Base-by-base conservation (phyloP, 2,113 vertebrate species). In the Pithys albifrons region DNA sequence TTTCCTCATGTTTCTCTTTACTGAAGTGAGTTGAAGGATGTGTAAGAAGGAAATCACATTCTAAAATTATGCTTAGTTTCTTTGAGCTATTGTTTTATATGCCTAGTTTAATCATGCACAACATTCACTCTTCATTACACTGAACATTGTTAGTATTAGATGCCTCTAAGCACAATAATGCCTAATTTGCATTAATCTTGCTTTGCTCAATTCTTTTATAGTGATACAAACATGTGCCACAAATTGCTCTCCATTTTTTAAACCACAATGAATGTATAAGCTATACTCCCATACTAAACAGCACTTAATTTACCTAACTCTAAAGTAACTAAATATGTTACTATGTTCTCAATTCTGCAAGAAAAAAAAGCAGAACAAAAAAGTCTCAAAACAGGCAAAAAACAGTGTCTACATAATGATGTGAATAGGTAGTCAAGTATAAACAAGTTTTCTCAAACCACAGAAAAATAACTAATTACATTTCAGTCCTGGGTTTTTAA, bases 111-210 rank as follows among this genome's bases (percentile, higher is more conserved):
- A 97, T 97, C 92, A 96, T 91, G 94, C 84, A 96, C 84, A 95
- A 84, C 84, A 90, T 97, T 96, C 94, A 91, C 75, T 65, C 69
- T 96, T 96, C 93, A 94, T 96, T 97, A 95, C 89, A 94, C 58
- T 76, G 93, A 96, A 85, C 19, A 27, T 48, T 95, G 91, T 92
- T 96, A 96, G 93, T 69, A 91, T 79, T 87, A 94, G 90, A 93
- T 96, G 95, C 87, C 92, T 97, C 94, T 92, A 77, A 97, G 91
- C 93, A 94, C 88, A 95, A 89, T 94, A 96, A 95, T 89, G 85
- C 41, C 66, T 94, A 93, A 96, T 97, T 96, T 97, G 55, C 88
- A 96, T 97, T 93, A 96, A 96, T 95, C 87, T 96, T 85, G 61
- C 66, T 93, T 95, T 94, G 45, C 52, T 95, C 85, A 86, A 49